Base-by-base conservation (phyloP, 2,888 invertebrate genomes). In the Cephonodes hylas region DNA sequence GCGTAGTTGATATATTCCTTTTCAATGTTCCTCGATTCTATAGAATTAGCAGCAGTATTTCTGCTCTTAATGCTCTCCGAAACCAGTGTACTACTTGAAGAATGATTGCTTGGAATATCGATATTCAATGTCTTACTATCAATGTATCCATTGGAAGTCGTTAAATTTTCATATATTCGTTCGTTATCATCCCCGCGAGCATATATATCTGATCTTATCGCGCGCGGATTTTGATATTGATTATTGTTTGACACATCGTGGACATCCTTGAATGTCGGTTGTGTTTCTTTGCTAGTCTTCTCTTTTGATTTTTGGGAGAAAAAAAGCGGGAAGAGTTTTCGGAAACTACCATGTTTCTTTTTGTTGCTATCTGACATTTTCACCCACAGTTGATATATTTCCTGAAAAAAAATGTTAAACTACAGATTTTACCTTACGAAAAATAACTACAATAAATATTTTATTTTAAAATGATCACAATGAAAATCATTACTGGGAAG, bases 101-200 rank as follows among this genome's bases (percentile, higher is more conserved):
- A 91, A 69, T 86, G 75, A 66, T 84, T 79, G 61, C 85, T 88
- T 22, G 80, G 74, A 61, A 78, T 70, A 64, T 81, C 81, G 58
- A 74, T 72, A 42, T 65, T 79, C 63, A 70, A 73, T 48, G 71
- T 74, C 64, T 80, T 75, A 61, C 72, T 77, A 72, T 80, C 75
- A 60, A 65, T 73, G 23, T 75, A 76, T 58, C 65, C 68, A 64
- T 72, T 74, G 27, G 71, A 63, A 53, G 75, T 67, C 53, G 84
- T 74, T 68, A 91, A 79, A 70, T 91, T 91, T 83, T 91, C 91
- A 69, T 91, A 91, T 70, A 90, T 86, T 67, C 85, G 77, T 70
- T 88, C 87, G 65, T 73, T 78, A 73, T 78, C 79, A 62, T 69
- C 70, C n/a, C 65, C 66, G 69, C 77, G 66, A 57, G 62, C 69